A percentile compares a stretch with the other conserved stretches of the same genome.
Evolutionary conservation across 2,888 invertebrate genomes (phyloP).

Genomic region (Deilephila elpenor): DNA sequence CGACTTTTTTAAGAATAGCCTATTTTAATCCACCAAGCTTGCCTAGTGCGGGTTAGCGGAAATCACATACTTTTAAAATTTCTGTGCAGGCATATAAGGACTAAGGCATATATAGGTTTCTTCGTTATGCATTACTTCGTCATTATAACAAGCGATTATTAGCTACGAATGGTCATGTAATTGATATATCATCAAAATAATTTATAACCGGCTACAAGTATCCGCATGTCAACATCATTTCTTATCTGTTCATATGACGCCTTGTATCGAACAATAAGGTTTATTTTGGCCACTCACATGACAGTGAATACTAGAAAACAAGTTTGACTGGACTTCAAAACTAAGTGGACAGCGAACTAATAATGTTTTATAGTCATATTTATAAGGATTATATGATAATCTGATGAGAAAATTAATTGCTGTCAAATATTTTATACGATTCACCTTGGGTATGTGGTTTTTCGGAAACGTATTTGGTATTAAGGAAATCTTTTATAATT

Average conservation of each 20-base stretch:
- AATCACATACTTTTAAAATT: too few relatives aligned
- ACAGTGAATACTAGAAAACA: slow-evolving; percentile 14
- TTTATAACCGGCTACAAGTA: background rate
- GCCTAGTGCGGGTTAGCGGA: too few relatives aligned
- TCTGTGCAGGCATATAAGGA: too few relatives aligned
- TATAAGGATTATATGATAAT: background rate
- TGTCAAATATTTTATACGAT: too few relatives aligned
- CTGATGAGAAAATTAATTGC: background rate
- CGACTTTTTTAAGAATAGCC: too few relatives aligned
- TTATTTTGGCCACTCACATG: background rate
- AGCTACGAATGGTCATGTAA: background rate
- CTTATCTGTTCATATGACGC: background rate
- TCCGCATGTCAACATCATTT: background rate
- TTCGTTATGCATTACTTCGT: background rate
- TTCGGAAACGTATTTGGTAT: too few relatives aligned
- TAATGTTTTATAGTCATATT: background rate
- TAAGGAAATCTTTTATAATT: too few relatives aligned
- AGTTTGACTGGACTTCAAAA: slow-evolving; percentile 10
- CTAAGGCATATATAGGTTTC: too few relatives aligned
- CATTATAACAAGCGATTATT: background rate
- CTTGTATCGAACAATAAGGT: background rate
- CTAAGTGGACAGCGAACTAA: background rate
- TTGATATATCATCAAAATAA: background rate
- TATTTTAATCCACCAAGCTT: too few relatives aligned
- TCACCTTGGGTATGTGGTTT: too few relatives aligned